Conservation (phyloP, 2,888 invertebrate genomes). For the Liopterus haemorrhoidalis region DNA sequence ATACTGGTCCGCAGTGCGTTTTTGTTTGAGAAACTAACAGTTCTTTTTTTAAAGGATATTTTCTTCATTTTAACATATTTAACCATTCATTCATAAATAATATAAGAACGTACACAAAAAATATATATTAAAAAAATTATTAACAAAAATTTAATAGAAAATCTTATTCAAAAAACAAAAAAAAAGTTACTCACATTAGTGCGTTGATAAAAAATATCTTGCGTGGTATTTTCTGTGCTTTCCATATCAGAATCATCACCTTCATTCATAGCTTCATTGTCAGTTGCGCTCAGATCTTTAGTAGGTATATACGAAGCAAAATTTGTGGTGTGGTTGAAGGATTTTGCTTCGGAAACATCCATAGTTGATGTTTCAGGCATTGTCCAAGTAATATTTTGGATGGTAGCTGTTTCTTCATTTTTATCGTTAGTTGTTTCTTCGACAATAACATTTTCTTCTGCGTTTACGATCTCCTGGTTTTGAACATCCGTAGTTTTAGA, state of each 20-base stretch:
- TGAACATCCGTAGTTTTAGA: conserved; percentile 30
- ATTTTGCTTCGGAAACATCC: background rate
- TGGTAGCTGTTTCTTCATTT: conserved; percentile 46
- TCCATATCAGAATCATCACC: conserved; percentile 18
- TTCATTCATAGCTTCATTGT: conserved; percentile 33
- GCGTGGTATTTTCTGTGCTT: conserved; percentile 13
- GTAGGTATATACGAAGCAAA: conserved; percentile 57
- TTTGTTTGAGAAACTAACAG: no score
- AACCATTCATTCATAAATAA: background rate
- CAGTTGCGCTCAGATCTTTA: conserved; percentile 46
- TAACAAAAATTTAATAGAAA: no score
- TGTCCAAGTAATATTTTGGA: background rate
- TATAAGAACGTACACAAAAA: no score
- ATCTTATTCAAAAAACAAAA: no score
- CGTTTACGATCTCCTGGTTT: conserved; percentile 36
- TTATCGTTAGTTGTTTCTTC: conserved; percentile 48
- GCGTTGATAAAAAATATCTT: conserved; percentile 12
- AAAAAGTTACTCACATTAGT: no score
- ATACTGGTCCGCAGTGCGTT: no score
- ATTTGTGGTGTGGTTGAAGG: conserved; percentile 51
- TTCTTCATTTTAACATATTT: conserved; percentile 1
- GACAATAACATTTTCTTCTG: conserved; percentile 32
- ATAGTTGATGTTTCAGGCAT: conserved; percentile 1
- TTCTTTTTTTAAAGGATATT: conserved; percentile 5
- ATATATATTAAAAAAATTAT: no score